Percentiles rank a stretch among this genome's conserved stretches.
Conservation (phyloP, 2,113 vertebrate species). For the Oncorhynchus kisutch region DNA sequence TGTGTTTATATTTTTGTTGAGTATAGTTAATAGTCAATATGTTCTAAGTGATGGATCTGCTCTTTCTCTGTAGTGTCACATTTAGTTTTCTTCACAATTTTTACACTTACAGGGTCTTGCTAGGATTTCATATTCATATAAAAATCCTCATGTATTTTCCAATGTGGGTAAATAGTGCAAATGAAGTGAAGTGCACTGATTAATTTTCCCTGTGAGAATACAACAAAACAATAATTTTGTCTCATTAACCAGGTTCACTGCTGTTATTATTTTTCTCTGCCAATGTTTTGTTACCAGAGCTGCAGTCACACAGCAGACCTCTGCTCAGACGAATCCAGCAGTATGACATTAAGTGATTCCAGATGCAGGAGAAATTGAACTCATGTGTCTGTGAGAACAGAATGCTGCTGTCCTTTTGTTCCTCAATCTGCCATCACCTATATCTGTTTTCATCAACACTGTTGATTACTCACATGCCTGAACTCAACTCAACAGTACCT, state of each 20-base stretch:
- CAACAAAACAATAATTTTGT: conserved; percentile 4
- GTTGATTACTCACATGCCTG: background rate
- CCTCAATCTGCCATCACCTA: background rate
- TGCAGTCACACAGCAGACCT: conserved; percentile 49
- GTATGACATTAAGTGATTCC: conserved; percentile 59
- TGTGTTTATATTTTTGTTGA: no score
- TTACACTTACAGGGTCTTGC: background rate
- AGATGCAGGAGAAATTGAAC: conserved; percentile 64
- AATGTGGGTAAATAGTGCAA: background rate
- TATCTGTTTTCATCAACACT: background rate
- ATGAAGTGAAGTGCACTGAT: background rate
- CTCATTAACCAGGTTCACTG: conserved; percentile 8
- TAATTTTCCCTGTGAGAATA: background rate
- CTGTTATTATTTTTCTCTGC: conserved; percentile 35
- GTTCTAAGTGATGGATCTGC: background rate
- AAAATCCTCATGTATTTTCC: background rate
- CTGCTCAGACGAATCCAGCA: conserved; percentile 42
- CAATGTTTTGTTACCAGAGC: conserved; percentile 47
- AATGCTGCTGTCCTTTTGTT: conserved; percentile 37
- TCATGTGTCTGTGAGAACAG: conserved; percentile 51
- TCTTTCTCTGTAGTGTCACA: no score
- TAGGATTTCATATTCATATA: background rate
- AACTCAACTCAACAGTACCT: background rate
- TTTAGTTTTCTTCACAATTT: background rate
- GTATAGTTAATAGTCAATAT: background rate